A percentile compares a stretch with the other conserved stretches of the same genome.
phyloP scores from a whole-genome alignment of 2,113 vertebrate genomes.

The Crotalus viridis region DNA sequence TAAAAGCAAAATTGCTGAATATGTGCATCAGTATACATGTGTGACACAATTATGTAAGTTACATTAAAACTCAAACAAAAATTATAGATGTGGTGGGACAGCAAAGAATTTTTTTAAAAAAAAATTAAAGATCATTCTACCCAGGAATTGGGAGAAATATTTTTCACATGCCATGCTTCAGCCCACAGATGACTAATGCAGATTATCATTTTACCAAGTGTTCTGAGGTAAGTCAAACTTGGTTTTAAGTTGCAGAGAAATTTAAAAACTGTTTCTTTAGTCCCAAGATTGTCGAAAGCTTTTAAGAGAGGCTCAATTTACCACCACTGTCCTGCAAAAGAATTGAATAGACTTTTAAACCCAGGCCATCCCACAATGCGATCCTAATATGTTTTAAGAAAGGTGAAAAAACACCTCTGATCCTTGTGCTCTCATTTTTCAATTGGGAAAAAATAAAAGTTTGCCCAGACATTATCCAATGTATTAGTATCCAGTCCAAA shows the following conservation, averaged over 20 bases:
- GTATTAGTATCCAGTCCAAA: not conserved
- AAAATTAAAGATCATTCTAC: not conserved
- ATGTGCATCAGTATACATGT: not conserved
- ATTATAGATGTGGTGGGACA: not conserved
- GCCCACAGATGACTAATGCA: not conserved
- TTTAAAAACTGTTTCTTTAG: not conserved
- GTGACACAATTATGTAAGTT: not conserved
- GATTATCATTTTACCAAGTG: not conserved
- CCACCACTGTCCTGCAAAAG: not conserved
- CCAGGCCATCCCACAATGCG: not conserved
- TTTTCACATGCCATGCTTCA: not conserved
- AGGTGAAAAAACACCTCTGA: not conserved
- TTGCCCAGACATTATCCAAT: not conserved
- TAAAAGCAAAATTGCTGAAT: not conserved
- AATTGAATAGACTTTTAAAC: not conserved
- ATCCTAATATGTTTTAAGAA: not conserved
- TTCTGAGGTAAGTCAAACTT: not conserved
- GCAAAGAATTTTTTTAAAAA: not conserved
- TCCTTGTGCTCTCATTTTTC: not conserved
- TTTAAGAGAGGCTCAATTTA: not conserved
- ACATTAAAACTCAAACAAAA: not conserved
- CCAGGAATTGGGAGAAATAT: not conserved
- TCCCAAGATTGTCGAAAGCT: not conserved
- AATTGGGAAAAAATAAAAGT: not conserved
- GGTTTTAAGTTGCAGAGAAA: not conserved